These are phyloP conservation scores for Ennomos erosarius DNA, from an alignment of 2,888 invertebrate genomes.

Conservation along the genomic window DNA sequence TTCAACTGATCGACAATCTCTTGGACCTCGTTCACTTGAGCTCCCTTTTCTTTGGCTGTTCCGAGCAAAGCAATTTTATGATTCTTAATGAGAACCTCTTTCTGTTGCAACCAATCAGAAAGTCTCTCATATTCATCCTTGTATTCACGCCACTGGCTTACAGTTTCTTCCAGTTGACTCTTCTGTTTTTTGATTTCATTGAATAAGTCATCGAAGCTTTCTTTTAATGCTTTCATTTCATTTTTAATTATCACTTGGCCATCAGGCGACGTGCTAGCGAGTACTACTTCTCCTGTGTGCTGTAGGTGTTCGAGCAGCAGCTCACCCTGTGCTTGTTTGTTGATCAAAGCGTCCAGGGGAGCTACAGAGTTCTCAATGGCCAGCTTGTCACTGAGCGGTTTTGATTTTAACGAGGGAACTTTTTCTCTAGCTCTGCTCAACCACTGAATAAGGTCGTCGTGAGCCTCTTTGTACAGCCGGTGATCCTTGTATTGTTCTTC, in stretches of 20 bases:
- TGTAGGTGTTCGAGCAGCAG: conserved; percentile 93
- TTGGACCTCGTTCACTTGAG: conserved; percentile 92
- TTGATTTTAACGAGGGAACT: conserved; percentile 93
- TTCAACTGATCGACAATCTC: conserved; percentile 90
- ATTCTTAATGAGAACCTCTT: conserved; percentile 95
- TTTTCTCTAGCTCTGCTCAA: conserved; percentile 94
- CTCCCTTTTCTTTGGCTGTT: conserved; percentile 92
- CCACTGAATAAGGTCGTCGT: conserved; percentile 96
- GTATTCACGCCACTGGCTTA: conserved; percentile 94
- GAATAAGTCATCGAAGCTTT: conserved; percentile 93
- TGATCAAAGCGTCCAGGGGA: conserved; percentile 93
- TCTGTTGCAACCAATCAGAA: conserved; percentile 97
- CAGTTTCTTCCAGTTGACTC: conserved; percentile 91
- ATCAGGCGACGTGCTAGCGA: conserved; percentile 92
- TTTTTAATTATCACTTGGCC: conserved; percentile 93
- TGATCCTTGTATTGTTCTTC: conserved; percentile 96
- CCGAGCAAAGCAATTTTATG: conserved; percentile 93
- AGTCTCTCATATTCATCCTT: conserved; percentile 96
- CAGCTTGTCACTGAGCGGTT: conserved; percentile 93
- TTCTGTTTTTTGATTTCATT: conserved; percentile 94
- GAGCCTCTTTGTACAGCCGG: conserved; percentile 94
- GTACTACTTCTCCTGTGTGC: conserved; percentile 94
- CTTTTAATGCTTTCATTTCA: conserved; percentile 93
- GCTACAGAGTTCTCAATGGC: conserved; percentile 95
- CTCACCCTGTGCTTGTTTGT: conserved; percentile 96